phyloP scores from a whole-genome alignment of 2,113 vertebrate species.

The Tenrec ecaudatus region DNA sequence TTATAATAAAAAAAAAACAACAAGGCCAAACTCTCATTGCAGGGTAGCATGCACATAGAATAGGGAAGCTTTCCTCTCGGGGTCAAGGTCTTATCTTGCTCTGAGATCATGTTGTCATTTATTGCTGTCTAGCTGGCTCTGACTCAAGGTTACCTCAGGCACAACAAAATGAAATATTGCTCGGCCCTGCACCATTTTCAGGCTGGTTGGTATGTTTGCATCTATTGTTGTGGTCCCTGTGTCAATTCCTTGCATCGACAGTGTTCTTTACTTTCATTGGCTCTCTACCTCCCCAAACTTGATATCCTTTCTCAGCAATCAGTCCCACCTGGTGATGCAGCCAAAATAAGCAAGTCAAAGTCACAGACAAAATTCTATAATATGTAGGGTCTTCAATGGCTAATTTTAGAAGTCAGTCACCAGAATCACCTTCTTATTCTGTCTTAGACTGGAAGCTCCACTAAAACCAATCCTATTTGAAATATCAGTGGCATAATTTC shows the following conservation, averaged over 20 bases:
- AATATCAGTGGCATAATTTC: too few relatives aligned
- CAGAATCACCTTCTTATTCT: too few relatives aligned
- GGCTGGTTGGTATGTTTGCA: background rate
- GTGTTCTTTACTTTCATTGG: background rate
- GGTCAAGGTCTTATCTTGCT: background rate
- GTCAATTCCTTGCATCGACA: background rate
- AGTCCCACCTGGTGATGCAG: background rate
- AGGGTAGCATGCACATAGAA: background rate
- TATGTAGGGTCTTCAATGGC: background rate
- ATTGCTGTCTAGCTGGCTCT: background rate
- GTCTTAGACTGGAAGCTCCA: too few relatives aligned
- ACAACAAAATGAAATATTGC: background rate
- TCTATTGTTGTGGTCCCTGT: background rate
- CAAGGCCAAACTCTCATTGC: background rate
- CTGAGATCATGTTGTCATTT: background rate
- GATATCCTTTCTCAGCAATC: background rate
- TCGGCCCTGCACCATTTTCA: background rate
- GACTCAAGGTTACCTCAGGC: background rate
- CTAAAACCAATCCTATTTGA: too few relatives aligned
- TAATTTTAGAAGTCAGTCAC: too few relatives aligned
- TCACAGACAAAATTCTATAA: background rate
- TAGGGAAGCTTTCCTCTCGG: background rate
- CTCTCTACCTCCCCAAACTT: background rate
- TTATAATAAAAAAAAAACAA: rapidly evolving
- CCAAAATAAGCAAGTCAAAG: background rate